Evolutionary conservation across 2,888 invertebrate genomes (phyloP), one percentile per base, ranked within the genome.

Genomic region (Caenorhabditis afra): DNA sequence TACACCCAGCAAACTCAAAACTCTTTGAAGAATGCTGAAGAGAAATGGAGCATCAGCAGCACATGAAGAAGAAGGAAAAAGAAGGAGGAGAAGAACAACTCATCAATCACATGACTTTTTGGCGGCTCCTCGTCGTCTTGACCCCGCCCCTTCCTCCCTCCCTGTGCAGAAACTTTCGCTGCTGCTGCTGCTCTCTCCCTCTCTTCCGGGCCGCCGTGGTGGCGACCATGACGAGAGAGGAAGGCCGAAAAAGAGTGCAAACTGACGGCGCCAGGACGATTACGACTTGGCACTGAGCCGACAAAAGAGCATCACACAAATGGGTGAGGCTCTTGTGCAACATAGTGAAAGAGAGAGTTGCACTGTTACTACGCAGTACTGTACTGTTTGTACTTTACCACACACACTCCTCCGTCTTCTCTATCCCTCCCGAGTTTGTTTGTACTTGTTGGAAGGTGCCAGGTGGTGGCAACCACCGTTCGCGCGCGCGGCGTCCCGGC

Each of bases 381-480:
- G 57, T 71, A 64, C 47, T 71, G 58, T 73, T 73, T 73, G 73
- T 73, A 64, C 73, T 73, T 64, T 73, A 41, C 57, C 41, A 29
- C 45, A 16, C 45, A 41, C 47, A 3, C 57, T 57, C 57, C 47
- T 47, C 37, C 49, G 14, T 57, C 61, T 62, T 71, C 71, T 71
- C 71, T 47, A 49, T 71, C 71, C 55, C 37, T 64, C 57, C 22
- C 49, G 12, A 73, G 73, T 73, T 73, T 73, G 64, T 73, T 73
- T 73, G 73, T 73, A 73, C 73, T 73, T 73, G 73, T 71, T 73
- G 64, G 73, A 73, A 73, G 73, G 73, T 73, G 73, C 73, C 73
- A 73, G 73, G 64, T 73, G 73, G 73, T 65, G 73, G 45, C 73
- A 64, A 73, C 64, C 73, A 71, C 73, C 64, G 73, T 73, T 73